Evolutionary conservation across 2,888 invertebrate genomes (phyloP), one percentile per base, ranked within the genome.

Genomic region (Agrochola lychnidis): DNA sequence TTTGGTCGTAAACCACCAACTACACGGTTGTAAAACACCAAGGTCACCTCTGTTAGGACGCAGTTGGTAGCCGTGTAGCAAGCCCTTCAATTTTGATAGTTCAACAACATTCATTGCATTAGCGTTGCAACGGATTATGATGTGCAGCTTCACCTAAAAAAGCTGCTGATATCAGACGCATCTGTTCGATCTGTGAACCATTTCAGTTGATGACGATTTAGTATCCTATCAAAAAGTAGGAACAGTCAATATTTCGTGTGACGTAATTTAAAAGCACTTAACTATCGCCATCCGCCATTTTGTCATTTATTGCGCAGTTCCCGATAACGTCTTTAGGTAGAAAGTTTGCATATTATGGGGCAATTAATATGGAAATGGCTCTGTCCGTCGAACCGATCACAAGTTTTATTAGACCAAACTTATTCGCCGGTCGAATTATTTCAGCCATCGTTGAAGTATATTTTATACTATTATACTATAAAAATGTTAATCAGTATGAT

Each of bases 331-430:
- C 71, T 77, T 71, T n/a, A 73, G 62, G 64, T 69, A 71, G 64
- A 81, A 87, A 87, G 79, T 86, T 86, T 83, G 67, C 83, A 87
- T 78, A 85, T 85, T 85, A 85, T 79, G 72, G 79, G 40, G 81
- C 81, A 86, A 86, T 86, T 87, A 86, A 87, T 87, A 87, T 87
- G 86, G 87, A 83, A 86, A 86, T 87, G n/a, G 76, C 83, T 64
- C 61, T 57, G 71, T 48, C 63, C 83, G 74, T 62, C 53, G 74
- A 59, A 63, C 67, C 85, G 72, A 83, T 87, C 79, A 70, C 76
- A 73, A 87, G 72, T 87, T 83, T 75, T 85, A 87, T 83, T 76
- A 73, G 78, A 70, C 78, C 66, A 74, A 85, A 83, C 78, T 86
- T 77, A 84, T 70, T 83, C 76, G 53, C 42, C 71, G 62, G 53